phyloP scores from a whole-genome alignment of 2,113 vertebrate species.

The Vimba vimba region DNA sequence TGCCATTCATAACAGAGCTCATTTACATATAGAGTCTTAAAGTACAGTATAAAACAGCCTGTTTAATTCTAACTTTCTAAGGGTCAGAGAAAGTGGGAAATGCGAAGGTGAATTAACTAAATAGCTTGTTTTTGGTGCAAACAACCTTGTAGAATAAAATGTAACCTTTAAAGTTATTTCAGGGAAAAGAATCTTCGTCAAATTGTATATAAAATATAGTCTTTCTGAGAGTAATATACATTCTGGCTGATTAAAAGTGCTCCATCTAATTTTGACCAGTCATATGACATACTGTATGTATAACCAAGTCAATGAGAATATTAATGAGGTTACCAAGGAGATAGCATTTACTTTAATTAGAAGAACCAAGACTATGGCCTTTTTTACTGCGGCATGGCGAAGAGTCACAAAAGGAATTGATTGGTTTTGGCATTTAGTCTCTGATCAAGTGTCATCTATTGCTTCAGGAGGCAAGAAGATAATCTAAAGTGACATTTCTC shows the following conservation, averaged over 20 bases:
- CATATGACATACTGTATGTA: slow-evolving; percentile 63
- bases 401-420: slow-evolving; percentile 94
- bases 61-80: neutral
- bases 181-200: neutral
- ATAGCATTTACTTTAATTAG: slow-evolving; percentile 94
- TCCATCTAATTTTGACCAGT: slow-evolving; percentile 41
- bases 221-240: neutral
- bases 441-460: slow-evolving; percentile 96
- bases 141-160: neutral
- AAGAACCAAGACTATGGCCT: slow-evolving; percentile 89
- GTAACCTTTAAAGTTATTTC: neutral
- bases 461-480: slow-evolving; percentile 95
- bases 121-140: neutral
- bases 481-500: slow-evolving; percentile 99
- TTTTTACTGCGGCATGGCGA: slow-evolving; percentile 86
- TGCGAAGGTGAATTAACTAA: neutral
- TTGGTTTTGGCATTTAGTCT: slow-evolving; percentile 96
- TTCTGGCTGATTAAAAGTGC: slow-evolving; percentile 12
- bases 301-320: slow-evolving; percentile 88
- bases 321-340: slow-evolving; percentile 94
- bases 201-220: neutral
- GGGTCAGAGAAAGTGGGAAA: neutral
- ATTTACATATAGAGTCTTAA: neutral
- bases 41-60: neutral
- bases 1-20: neutral